A percentile compares a stretch with the other conserved stretches of the same genome.
phyloP scores from a whole-genome alignment of 35 echinoderm and acorn worm genomes.

The Strongylocentrotus purpuratus region DNA sequence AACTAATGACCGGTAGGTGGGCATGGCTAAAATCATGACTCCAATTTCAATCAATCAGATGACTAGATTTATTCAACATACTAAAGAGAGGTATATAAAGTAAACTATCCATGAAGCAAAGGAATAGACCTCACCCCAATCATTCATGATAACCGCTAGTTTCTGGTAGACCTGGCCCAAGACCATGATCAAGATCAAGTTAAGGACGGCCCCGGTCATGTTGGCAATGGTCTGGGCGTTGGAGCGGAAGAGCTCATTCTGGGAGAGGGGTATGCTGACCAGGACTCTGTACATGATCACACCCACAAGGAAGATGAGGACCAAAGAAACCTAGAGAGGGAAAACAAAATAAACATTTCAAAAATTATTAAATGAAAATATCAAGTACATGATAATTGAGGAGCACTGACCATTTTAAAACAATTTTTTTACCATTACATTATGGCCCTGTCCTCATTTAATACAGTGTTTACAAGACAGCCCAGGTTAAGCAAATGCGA shows the following conservation, averaged over 20 bases:
- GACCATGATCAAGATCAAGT: conserved; percentile 97
- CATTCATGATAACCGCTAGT: conserved; percentile 91
- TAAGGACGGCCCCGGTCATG: conserved; percentile 90
- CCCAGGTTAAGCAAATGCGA: too few relatives aligned
- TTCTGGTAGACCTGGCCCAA: conserved; percentile 94
- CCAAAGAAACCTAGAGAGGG: conserved; percentile 75
- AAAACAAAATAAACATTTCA: background rate
- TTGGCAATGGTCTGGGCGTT: conserved; percentile 94
- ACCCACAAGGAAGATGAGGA: conserved; percentile 92
- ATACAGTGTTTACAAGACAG: too few relatives aligned
- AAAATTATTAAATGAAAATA: too few relatives aligned
- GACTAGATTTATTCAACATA: too few relatives aligned
- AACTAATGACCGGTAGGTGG: too few relatives aligned
- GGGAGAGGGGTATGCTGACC: conserved; percentile 87
- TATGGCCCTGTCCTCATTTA: too few relatives aligned
- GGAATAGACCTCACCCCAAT: conserved; percentile 82
- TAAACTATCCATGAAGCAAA: background rate
- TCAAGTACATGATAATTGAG: too few relatives aligned
- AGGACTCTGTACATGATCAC: conserved; percentile 98
- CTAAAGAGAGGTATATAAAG: too few relatives aligned
- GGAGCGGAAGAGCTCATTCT: conserved; percentile 68
- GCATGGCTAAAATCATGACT: too few relatives aligned
- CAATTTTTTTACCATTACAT: too few relatives aligned
- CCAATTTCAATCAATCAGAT: too few relatives aligned
- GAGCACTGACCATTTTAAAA: too few relatives aligned